Evolutionary conservation across 2,113 vertebrate genomes (phyloP).

Genomic region (Pseudorectes ferrugineus): DNA sequence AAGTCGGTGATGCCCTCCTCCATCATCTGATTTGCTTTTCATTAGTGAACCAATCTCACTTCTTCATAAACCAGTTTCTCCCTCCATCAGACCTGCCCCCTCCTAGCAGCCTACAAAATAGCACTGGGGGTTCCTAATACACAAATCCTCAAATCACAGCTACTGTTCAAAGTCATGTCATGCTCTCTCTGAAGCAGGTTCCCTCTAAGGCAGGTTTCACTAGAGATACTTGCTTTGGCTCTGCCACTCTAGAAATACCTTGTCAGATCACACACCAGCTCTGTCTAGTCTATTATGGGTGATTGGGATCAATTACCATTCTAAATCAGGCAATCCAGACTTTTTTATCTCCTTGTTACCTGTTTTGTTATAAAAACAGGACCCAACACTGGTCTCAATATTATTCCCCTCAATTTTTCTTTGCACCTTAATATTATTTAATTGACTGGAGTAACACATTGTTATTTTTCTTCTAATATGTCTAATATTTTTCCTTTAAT

Average conservation of each 20-base stretch:
- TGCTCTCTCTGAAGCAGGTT: neutral
- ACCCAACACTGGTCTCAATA: neutral
- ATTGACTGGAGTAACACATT: neutral
- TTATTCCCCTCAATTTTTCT: neutral
- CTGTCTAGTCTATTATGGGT: neutral
- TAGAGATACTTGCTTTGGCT: neutral
- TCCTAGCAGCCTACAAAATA: neutral
- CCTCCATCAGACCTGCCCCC: neutral
- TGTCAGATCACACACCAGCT: neutral
- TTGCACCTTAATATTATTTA: neutral
- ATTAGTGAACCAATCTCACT: neutral
- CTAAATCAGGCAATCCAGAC: neutral
- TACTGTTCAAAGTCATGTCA: neutral
- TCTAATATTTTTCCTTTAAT: neutral
- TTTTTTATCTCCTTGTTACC: neutral
- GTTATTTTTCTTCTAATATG: neutral
- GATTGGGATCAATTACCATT: neutral
- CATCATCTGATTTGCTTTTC: neutral
- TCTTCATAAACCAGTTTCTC: neutral
- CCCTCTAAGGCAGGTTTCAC: neutral
- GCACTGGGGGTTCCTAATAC: neutral
- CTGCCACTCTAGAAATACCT: neutral
- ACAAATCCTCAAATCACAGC: neutral
- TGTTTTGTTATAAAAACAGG: neutral
- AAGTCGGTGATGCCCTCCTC: neutral